Evolutionary conservation across 1,140 invertebrate genomes (phyloP).

Genomic region (Steinernema feltiae): DNA sequence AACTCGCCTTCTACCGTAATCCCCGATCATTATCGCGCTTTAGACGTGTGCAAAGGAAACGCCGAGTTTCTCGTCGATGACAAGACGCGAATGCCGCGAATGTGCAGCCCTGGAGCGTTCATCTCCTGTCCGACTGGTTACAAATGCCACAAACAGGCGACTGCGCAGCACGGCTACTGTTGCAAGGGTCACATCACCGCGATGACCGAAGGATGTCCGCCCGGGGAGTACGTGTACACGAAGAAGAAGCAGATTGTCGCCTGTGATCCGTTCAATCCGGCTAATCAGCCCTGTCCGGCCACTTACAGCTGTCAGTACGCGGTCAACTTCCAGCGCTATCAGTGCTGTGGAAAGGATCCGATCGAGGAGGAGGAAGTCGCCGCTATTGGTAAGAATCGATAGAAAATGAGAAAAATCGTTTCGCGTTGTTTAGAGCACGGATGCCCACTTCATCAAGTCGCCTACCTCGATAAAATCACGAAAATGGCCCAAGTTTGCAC

Average conservation of each 20-base stretch:
- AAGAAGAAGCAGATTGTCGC: conserved; percentile 43
- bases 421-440: conserved; percentile 35
- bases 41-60: conserved; percentile 50
- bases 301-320: conserved; percentile 48
- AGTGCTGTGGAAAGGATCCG: conserved; percentile 52
- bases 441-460: conserved; percentile 46
- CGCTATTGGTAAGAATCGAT: neutral
- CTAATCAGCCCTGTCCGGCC: conserved; percentile 43
- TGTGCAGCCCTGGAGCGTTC: conserved; percentile 52
- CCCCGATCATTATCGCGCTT: conserved; percentile 11
- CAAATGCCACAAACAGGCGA: conserved; percentile 38
- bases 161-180: conserved; percentile 41
- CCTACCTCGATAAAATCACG: conserved; percentile 30
- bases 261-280: conserved; percentile 51
- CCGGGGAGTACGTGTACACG: conserved; percentile 42
- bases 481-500: conserved; percentile 45
- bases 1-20: neutral
- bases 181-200: conserved; percentile 48
- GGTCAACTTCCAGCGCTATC: conserved; percentile 46
- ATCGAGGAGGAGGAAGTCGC: conserved; percentile 47
- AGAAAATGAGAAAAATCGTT: conserved; percentile 7
- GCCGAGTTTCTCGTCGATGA: conserved; percentile 51
- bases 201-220: conserved; percentile 35
- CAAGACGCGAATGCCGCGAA: conserved; percentile 50
- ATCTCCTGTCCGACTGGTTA: conserved; percentile 44